Evolutionary conservation across 1,140 invertebrate genomes (phyloP).

Genomic region (Tetranychus cinnabarinus): DNA sequence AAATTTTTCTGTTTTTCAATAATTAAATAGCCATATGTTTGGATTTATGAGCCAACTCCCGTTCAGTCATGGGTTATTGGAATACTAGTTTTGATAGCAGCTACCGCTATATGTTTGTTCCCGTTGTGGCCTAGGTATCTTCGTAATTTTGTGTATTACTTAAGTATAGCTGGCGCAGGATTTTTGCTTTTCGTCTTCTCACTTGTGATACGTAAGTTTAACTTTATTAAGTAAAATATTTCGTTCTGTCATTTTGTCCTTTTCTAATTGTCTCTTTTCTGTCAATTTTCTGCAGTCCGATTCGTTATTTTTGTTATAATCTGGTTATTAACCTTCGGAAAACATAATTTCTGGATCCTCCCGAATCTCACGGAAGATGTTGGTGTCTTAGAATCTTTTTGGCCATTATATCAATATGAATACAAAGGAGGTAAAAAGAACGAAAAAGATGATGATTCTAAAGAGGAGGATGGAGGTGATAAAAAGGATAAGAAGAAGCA

Average conservation of each 20-base stretch:
- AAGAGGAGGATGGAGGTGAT: constrained; percentile 9
- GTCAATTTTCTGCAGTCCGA: constrained; percentile 31
- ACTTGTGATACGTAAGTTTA: constrained; percentile 40
- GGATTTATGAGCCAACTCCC: constrained; percentile 96
- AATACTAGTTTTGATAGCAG: constrained; percentile 64
- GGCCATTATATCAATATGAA: constrained; percentile 80
- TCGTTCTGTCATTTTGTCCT: background rate
- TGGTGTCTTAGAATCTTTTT: constrained; percentile 93
- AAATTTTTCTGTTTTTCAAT: background rate
- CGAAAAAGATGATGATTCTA: constrained; percentile 13
- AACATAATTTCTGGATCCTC: constrained; percentile 84
- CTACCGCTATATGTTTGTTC: constrained; percentile 87
- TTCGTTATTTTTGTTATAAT: constrained; percentile 73
- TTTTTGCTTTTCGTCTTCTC: constrained; percentile 81
- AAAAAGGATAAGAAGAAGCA: constrained; percentile 7
- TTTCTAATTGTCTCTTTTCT: constrained; percentile 6
- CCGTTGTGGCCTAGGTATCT: constrained; percentile 87
- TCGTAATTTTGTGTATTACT: constrained; percentile 83
- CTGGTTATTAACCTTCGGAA: constrained; percentile 65
- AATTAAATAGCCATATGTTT: constrained; percentile 60
- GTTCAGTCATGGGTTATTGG: constrained; percentile 90
- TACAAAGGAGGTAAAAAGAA: constrained; percentile 33
- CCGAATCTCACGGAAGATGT: constrained; percentile 97
- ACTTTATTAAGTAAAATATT: background rate
- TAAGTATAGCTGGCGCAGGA: constrained; percentile 74